phyloP scores from a whole-genome alignment of 2,113 vertebrate species.

The Cryptotis parvus region DNA sequence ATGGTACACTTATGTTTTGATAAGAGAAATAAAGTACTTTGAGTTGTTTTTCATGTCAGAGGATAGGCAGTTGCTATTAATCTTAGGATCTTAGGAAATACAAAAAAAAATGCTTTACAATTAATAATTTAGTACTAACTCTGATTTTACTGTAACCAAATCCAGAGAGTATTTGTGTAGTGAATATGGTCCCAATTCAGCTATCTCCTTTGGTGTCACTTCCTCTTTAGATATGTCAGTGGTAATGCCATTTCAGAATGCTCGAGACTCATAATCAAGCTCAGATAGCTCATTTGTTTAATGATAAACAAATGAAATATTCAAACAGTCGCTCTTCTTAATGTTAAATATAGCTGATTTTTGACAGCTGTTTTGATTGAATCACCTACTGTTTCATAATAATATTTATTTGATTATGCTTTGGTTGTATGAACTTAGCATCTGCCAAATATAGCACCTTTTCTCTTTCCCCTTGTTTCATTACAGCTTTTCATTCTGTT shows the following conservation, averaged over 20 bases:
- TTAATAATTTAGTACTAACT: conserved; percentile 11
- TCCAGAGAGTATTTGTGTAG: not conserved
- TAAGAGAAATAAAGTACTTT: conserved; percentile 34
- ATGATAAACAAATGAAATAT: conserved; percentile 11
- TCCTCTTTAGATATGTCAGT: too few relatives aligned
- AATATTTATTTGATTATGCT: not conserved
- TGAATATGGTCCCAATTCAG: not conserved
- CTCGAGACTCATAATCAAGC: too few relatives aligned
- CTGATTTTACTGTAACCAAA: conserved; percentile 10
- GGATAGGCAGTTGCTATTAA: not conserved
- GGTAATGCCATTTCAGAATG: too few relatives aligned
- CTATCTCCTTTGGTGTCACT: too few relatives aligned
- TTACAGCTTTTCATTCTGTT: conserved; percentile 1
- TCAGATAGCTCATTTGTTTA: not conserved
- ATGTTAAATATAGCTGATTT: not conserved
- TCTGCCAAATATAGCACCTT: not conserved
- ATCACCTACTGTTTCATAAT: conserved; percentile 13
- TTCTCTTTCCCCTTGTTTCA: not conserved
- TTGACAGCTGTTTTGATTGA: conserved; percentile 19
- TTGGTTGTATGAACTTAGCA: not conserved
- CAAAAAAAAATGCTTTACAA: not conserved
- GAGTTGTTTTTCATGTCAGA: conserved; percentile 37
- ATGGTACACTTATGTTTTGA: conserved; percentile 40
- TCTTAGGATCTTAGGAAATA: conserved; percentile 18
- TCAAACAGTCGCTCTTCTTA: conserved; percentile 10